Percentiles rank a stretch among this genome's conserved stretches.
These are phyloP conservation scores for Cephus cinctus DNA, from an alignment of 1,140 invertebrate species.

Conservation along the genomic window DNA sequence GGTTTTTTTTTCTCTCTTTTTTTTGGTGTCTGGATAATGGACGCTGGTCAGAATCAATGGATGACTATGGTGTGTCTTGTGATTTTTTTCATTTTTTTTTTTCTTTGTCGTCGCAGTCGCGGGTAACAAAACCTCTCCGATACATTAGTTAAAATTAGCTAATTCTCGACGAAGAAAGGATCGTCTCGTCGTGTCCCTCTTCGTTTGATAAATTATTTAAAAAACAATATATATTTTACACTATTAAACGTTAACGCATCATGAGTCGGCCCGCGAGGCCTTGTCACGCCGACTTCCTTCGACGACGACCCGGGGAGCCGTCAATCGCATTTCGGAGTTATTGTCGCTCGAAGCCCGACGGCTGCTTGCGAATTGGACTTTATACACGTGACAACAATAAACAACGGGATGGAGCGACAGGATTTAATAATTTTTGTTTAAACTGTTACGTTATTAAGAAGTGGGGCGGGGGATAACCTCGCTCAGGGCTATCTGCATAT, in stretches of 20 bases:
- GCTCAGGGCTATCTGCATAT: no score
- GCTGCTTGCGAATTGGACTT: conserved; percentile 33
- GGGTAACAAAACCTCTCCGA: conserved; percentile 6
- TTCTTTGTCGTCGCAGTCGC: conserved; percentile 15
- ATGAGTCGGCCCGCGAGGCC: no score
- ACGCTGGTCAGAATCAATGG: no score
- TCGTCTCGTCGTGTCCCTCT: no score
- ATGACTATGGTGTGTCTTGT: conserved; percentile 3
- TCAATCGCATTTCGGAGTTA: conserved; percentile 25
- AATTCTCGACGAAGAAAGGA: conserved; percentile 50
- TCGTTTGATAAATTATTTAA: conserved; percentile 51
- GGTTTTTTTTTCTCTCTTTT: conserved; percentile 13
- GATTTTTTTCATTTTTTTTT: conserved; percentile 1
- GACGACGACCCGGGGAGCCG: no score
- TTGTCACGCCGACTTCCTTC: no score
- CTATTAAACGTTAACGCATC: no score
- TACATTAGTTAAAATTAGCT: conserved; percentile 39
- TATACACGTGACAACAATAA: conserved; percentile 50
- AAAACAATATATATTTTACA: conserved; percentile 54
- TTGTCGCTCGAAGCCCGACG: conserved; percentile 29
- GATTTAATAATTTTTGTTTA: no score
- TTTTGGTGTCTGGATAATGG: neutral
- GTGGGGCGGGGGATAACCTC: no score
- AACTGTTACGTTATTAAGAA: no score
- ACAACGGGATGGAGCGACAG: conserved; percentile 37